A percentile compares a stretch with the other conserved stretches of the same genome.
Conservation (phyloP, 2,888 invertebrate species). For the Eristalinus sepulchralis region DNA sequence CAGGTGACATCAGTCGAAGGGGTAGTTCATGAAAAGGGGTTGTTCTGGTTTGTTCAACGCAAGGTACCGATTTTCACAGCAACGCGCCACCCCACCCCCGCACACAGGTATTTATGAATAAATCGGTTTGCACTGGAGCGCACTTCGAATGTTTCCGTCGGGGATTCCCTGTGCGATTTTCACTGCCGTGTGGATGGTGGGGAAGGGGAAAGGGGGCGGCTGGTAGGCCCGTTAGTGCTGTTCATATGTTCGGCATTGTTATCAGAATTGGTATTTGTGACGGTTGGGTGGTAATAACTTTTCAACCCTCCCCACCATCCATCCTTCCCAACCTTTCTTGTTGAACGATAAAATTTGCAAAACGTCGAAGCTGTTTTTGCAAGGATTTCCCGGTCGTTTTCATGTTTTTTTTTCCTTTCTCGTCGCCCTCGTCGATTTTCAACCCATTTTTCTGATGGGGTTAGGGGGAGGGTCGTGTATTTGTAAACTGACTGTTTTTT, state of each 20-base stretch:
- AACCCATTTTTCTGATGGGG: slow-evolving; percentile 23
- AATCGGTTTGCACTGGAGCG: slow-evolving; percentile 48
- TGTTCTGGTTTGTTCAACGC: slow-evolving; percentile 61
- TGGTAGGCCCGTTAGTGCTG: neutral
- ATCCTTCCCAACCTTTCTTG: slow-evolving; percentile 20
- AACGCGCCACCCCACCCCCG: slow-evolving; percentile 31
- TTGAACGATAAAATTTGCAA: slow-evolving; percentile 56
- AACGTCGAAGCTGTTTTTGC: slow-evolving; percentile 36
- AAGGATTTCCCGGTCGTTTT: slow-evolving; percentile 4
- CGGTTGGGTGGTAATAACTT: slow-evolving; percentile 30
- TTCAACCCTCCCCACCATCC: neutral
- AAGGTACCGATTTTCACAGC: slow-evolving; percentile 49
- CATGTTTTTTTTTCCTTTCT: slow-evolving; percentile 1
- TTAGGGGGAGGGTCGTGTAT: neutral
- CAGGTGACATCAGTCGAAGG: neutral
- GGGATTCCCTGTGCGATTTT: slow-evolving; percentile 37
- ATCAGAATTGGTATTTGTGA: slow-evolving; percentile 24
- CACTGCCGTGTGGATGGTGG: neutral
- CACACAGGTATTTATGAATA: slow-evolving; percentile 61
- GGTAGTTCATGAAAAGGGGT: slow-evolving; percentile 9
- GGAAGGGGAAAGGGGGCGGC: no score
- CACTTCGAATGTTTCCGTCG: slow-evolving; percentile 45
- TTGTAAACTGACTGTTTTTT: slow-evolving; percentile 40
- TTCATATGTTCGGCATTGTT: slow-evolving; percentile 43
- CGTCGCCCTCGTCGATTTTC: neutral